phyloP scores from a whole-genome alignment of 2,113 vertebrate genomes.

The Conger conger region DNA sequence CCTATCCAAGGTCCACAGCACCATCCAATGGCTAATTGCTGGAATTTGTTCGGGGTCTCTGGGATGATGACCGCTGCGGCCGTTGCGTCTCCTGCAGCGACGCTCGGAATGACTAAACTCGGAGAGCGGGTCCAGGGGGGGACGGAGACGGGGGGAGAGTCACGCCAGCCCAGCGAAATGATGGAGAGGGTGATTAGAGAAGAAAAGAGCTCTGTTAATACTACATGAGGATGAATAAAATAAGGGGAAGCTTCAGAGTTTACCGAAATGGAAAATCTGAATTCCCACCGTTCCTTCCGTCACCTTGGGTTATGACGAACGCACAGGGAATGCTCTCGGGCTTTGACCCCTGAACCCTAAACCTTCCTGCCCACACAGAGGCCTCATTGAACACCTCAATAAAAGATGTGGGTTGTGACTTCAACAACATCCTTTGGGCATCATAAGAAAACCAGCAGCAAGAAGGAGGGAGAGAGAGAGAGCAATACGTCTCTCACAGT shows the following conservation, averaged over 20 bases:
- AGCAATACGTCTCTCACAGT: background rate
- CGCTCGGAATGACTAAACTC: background rate
- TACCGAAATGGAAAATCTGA: conserved; percentile 4
- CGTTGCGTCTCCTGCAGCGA: background rate
- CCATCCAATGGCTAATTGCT: conserved; percentile 26
- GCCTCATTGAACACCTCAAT: background rate
- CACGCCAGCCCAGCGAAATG: background rate
- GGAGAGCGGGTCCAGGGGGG: background rate
- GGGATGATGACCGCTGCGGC: background rate
- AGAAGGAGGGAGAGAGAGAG: background rate
- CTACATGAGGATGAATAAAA: conserved; percentile 12
- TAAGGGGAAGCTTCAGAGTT: conserved; percentile 13
- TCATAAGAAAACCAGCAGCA: background rate
- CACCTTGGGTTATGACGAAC: background rate
- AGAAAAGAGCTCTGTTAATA: conserved; percentile 20
- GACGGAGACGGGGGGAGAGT: background rate
- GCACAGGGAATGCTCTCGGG: background rate
- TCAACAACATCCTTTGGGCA: background rate
- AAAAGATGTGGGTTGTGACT: background rate
- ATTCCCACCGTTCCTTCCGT: background rate
- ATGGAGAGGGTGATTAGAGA: conserved; percentile 21
- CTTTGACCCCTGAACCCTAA: background rate
- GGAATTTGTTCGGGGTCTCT: background rate
- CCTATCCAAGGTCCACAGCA: conserved; percentile 11
- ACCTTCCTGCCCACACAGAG: background rate